These are phyloP conservation scores for Aphidius gifuensis DNA, from an alignment of 1,140 invertebrate species.

Conservation along the genomic window DNA sequence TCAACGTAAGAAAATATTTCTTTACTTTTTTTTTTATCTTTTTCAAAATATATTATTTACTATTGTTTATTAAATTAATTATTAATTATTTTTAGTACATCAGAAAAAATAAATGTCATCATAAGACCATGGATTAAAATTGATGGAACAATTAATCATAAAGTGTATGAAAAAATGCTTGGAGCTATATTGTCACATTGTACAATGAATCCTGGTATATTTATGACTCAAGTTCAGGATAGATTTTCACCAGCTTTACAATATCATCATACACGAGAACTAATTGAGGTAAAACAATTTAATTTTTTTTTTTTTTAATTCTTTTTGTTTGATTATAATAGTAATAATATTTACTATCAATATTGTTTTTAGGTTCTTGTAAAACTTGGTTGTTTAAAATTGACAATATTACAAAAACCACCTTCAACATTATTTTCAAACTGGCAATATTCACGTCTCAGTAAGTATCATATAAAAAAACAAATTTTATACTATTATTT, in stretches of 20 bases:
- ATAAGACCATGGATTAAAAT: conserved; percentile 71
- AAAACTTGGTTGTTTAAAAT: conserved; percentile 47
- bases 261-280: conserved; percentile 54
- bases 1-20: no score
- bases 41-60: no score
- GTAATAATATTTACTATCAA: not conserved
- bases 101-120: conserved; percentile 49
- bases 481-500: no score
- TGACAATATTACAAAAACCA: conserved; percentile 36
- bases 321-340: conserved; percentile 12
- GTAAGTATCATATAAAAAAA: conserved; percentile 32
- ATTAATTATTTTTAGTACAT: not conserved
- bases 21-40: no score
- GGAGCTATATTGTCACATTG: conserved; percentile 64
- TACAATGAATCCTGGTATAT: conserved; percentile 60
- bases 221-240: conserved; percentile 55
- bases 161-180: conserved; percentile 68
- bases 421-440: conserved; percentile 48
- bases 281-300: conserved; percentile 48
- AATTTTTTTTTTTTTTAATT: conserved; percentile 6
- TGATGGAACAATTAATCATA: conserved; percentile 69
- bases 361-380: conserved; percentile 44
- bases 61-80: no score
- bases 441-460: conserved; percentile 33
- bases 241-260: conserved; percentile 58